These are phyloP conservation scores for Hyles lineata DNA, from an alignment of 2,888 invertebrate species.

Conservation along the genomic window DNA sequence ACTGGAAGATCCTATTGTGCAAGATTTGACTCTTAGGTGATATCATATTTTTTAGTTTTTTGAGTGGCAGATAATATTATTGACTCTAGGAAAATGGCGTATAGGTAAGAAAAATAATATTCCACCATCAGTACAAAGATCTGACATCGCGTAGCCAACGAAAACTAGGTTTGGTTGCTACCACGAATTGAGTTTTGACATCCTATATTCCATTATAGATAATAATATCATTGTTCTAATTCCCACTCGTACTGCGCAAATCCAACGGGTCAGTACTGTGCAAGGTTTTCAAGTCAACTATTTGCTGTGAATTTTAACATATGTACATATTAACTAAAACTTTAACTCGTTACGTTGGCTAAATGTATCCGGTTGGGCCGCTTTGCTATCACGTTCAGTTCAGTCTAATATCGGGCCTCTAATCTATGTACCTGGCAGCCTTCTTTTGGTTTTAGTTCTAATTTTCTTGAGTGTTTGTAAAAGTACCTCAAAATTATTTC, in stretches of 20 bases:
- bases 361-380: not conserved
- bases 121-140: no score
- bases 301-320: conserved; percentile 13
- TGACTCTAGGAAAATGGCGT: no score
- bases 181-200: no score
- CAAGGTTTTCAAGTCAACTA: conserved; percentile 8
- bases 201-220: no score
- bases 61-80: no score
- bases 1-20: not conserved
- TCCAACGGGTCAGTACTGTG: not conserved
- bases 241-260: not conserved
- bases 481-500: no score
- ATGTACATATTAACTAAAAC: not conserved
- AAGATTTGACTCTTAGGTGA: not conserved
- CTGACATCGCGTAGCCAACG: no score
- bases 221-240: not conserved
- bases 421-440: not conserved
- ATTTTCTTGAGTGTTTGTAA: not conserved
- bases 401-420: not conserved
- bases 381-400: not conserved
- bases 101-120: no score
- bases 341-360: not conserved
- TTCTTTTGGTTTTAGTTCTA: not conserved
- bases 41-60: no score
- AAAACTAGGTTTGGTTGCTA: no score